Percentiles rank a stretch among this genome's conserved stretches.
phyloP scores from a whole-genome alignment of 2,888 invertebrate genomes.

The Caenorhabditis zanzibari region DNA sequence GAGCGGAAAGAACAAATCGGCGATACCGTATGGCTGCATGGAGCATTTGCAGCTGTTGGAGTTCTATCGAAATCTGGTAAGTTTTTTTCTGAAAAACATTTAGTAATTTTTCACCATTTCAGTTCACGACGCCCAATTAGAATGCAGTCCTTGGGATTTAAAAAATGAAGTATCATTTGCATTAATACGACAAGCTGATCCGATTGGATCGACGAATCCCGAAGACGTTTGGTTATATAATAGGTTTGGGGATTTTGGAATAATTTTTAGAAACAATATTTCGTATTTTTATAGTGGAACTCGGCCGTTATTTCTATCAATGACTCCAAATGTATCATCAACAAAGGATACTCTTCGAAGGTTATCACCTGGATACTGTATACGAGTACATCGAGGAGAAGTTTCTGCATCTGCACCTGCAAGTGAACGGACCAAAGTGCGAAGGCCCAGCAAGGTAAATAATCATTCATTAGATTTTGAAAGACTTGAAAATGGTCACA shows the following conservation, averaged over 20 bases:
- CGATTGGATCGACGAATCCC: constrained; percentile 75
- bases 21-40: constrained; percentile 79
- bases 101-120: constrained; percentile 24
- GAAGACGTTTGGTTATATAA: constrained; percentile 83
- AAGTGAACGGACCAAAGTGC: constrained; percentile 63
- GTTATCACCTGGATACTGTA: constrained; percentile 82
- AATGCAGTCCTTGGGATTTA: constrained; percentile 79
- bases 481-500: no score
- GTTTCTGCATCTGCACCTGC: constrained; percentile 60
- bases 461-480: background rate
- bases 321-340: constrained; percentile 71
- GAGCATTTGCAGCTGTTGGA: constrained; percentile 78
- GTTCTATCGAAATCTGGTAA: constrained; percentile 66
- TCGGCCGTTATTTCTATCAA: constrained; percentile 80
- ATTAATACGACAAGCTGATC: constrained; percentile 80
- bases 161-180: constrained; percentile 80
- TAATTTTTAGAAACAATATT: background rate
- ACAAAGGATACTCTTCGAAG: constrained; percentile 79
- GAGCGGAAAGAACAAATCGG: constrained; percentile 81
- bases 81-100: background rate
- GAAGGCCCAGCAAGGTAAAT: constrained; percentile 63
- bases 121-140: constrained; percentile 82
- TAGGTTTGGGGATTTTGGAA: constrained; percentile 68
- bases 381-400: constrained; percentile 79
- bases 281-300: constrained; percentile 79